These are phyloP conservation scores for Malaclemys terrapin DNA, from an alignment of 2,113 vertebrate genomes.

Conservation along the genomic window DNA sequence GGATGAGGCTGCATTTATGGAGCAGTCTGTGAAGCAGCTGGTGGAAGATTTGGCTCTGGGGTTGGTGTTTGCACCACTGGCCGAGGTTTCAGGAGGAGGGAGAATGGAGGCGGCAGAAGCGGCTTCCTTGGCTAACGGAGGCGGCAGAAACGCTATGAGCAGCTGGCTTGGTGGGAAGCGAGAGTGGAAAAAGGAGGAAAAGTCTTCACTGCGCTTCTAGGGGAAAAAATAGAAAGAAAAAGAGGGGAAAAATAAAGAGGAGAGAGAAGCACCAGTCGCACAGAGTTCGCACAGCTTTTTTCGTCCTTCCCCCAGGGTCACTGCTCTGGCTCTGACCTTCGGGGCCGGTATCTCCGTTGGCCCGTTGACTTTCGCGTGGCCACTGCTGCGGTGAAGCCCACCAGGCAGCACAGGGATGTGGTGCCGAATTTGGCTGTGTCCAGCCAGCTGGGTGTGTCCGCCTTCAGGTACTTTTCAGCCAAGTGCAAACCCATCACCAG, in stretches of 20 bases:
- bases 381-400: conserved; percentile 92
- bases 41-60: conserved; percentile 50
- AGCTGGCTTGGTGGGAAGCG: conserved; percentile 36
- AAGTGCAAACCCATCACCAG: conserved; percentile 87
- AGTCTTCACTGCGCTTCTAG: conserved; percentile 59
- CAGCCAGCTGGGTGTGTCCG: conserved; percentile 81
- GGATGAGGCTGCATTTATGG: conserved; percentile 20
- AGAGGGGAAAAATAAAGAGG: conserved; percentile 39
- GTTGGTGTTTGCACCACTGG: conserved; percentile 50
- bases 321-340: conserved; percentile 96
- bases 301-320: conserved; percentile 82
- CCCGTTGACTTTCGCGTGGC: conserved; percentile 88
- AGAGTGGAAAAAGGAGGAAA: background rate
- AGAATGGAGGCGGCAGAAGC: conserved; percentile 40
- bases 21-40: conserved; percentile 38
- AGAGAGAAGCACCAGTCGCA: conserved; percentile 53
- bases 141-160: conserved; percentile 42
- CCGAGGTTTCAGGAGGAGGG: conserved; percentile 38
- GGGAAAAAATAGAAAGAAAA: background rate
- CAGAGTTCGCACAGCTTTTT: conserved; percentile 45
- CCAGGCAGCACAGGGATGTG: conserved; percentile 90
- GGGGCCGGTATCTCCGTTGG: conserved; percentile 89
- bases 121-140: conserved; percentile 48
- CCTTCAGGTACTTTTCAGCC: conserved; percentile 82
- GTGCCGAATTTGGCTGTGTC: conserved; percentile 85